phyloP scores from a whole-genome alignment of 2,113 vertebrate species.

The Dasyornis broadbenti region DNA sequence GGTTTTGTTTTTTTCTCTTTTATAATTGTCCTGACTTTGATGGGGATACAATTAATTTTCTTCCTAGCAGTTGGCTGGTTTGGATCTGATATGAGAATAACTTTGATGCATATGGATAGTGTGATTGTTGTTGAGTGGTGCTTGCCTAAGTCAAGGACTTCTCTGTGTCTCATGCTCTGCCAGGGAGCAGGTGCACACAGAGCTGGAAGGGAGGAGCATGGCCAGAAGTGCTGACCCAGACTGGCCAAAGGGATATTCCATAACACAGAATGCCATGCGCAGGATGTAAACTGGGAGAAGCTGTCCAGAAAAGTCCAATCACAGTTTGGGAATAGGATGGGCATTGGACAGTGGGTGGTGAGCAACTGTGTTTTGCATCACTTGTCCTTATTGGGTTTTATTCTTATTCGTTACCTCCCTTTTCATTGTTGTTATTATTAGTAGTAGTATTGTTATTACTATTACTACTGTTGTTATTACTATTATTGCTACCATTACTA shows the following conservation, averaged over 20 bases:
- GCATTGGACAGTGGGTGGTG: background rate
- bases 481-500: background rate
- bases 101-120: background rate
- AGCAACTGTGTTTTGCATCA: background rate
- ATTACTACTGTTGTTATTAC: background rate
- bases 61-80: background rate
- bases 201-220: background rate
- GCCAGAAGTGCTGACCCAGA: background rate
- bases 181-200: background rate
- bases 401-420: background rate
- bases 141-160: background rate
- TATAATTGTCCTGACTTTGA: background rate
- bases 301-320: background rate
- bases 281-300: background rate
- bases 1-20: background rate
- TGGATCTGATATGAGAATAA: background rate
- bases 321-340: background rate
- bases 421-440: background rate
- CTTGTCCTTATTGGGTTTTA: background rate
- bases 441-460: background rate
- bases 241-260: background rate
- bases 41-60: accelerated
- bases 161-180: too few species aligned
- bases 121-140: background rate
- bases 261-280: background rate